Evolutionary conservation across 30 jellyfish, hydroid and myxozoan species (phyloP).

Genomic region (Hydractinia echinata): DNA sequence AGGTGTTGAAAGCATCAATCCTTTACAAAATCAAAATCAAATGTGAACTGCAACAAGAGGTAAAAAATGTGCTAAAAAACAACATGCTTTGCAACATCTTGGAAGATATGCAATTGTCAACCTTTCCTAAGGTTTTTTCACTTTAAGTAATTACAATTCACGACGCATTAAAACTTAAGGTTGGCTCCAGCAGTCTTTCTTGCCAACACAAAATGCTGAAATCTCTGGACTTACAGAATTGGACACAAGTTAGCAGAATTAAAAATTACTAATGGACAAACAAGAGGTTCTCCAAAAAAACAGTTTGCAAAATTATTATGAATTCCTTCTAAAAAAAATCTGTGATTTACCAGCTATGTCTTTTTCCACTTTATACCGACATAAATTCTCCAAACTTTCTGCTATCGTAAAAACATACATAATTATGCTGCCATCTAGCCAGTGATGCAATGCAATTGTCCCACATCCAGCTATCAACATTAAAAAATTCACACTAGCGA

Average conservation of each 20-base stretch:
- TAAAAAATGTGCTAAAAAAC: no score
- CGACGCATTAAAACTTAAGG: neutral
- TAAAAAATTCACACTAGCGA: constrained; percentile 55
- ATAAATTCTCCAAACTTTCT: constrained; percentile 50
- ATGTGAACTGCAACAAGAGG: neutral
- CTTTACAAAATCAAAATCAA: constrained; percentile 10
- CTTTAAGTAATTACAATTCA: no score
- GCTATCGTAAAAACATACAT: constrained; percentile 77
- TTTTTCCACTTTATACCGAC: constrained; percentile 50
- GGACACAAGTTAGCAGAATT: no score
- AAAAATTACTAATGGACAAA: no score
- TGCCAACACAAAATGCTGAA: no score
- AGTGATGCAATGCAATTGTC: constrained; percentile 57
- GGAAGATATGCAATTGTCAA: no score
- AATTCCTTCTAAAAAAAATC: neutral
- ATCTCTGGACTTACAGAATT: no score
- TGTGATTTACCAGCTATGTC: constrained; percentile 82
- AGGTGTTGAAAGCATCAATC: constrained; percentile 56
- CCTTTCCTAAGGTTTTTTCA: no score
- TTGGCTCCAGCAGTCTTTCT: no score
- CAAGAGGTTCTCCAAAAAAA: no score
- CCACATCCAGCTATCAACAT: constrained; percentile 84
- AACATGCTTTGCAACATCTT: no score
- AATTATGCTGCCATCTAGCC: constrained; percentile 68
- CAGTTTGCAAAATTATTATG: no score